phyloP scores from a whole-genome alignment of 2,888 invertebrate genomes.

The Idaea dimidiata region DNA sequence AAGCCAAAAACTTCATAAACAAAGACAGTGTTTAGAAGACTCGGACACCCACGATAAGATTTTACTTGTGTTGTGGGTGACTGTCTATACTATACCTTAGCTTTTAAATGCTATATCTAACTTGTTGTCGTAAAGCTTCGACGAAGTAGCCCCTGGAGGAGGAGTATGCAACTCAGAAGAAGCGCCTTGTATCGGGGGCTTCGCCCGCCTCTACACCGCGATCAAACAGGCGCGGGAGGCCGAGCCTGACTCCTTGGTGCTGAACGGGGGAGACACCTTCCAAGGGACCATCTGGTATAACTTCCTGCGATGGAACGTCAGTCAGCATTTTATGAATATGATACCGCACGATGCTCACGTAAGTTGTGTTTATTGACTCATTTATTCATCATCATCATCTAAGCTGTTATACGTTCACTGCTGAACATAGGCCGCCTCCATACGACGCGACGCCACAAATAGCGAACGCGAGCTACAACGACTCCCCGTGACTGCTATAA shows the following conservation, averaged over 20 bases:
- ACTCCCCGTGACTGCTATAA: too few relatives aligned
- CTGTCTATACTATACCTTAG: too few relatives aligned
- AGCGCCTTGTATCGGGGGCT: conserved; percentile 84
- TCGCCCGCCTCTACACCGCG: conserved; percentile 83
- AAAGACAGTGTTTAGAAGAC: too few relatives aligned
- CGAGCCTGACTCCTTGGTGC: conserved; percentile 83
- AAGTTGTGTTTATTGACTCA: too few relatives aligned
- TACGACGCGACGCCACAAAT: too few relatives aligned
- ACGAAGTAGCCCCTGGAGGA: conserved; percentile 80
- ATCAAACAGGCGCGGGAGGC: conserved; percentile 65
- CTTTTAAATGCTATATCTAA: background rate
- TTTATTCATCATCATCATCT: too few relatives aligned
- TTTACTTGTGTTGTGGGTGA: too few relatives aligned
- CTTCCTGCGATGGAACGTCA: conserved; percentile 86
- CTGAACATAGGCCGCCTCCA: too few relatives aligned
- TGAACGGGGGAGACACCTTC: conserved; percentile 86
- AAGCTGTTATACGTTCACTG: too few relatives aligned
- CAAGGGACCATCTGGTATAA: conserved; percentile 89
- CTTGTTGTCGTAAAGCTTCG: conserved; percentile 72
- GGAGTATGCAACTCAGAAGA: conserved; percentile 75
- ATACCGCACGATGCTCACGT: conserved; percentile 90
- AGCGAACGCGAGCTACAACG: too few relatives aligned
- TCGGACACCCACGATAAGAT: too few relatives aligned
- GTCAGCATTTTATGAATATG: conserved; percentile 87
- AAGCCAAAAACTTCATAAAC: too few relatives aligned